These are phyloP conservation scores for Lochmaea capreae DNA, from an alignment of 2,888 invertebrate genomes.

Conservation along the genomic window DNA sequence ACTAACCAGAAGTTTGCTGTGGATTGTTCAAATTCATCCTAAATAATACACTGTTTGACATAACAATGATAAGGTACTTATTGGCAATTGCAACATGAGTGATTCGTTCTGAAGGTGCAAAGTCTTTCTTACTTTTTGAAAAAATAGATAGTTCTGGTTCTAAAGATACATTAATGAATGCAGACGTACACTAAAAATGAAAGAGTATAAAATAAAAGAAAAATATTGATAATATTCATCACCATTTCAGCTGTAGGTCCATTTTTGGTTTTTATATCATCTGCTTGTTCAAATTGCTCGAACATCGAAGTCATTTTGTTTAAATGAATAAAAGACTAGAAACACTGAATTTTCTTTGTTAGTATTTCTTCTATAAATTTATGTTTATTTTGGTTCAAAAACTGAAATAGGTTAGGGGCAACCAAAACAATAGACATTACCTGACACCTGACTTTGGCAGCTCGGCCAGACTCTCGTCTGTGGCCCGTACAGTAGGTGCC, in stretches of 20 bases:
- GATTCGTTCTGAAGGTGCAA: constrained; percentile 82
- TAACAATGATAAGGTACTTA: constrained; percentile 84
- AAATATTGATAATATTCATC: constrained; percentile 33
- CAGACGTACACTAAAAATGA: constrained; percentile 59
- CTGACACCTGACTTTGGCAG: too few species aligned
- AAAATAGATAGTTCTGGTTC: constrained; percentile 88
- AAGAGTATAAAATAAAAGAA: constrained; percentile 17
- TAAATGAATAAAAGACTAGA: not conserved
- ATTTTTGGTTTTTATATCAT: constrained; percentile 68
- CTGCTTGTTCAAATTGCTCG: constrained; percentile 87
- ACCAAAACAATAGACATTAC: too few species aligned
- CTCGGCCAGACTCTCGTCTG: too few species aligned
- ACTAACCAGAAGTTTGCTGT: constrained; percentile 80
- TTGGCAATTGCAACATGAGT: constrained; percentile 85
- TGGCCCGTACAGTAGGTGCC: too few species aligned
- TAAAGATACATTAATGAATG: constrained; percentile 71
- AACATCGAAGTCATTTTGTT: constrained; percentile 81
- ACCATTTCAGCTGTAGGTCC: constrained; percentile 67
- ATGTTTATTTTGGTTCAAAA: too few species aligned
- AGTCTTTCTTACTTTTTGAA: constrained; percentile 84
- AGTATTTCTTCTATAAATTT: too few species aligned
- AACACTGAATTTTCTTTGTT: too few species aligned
- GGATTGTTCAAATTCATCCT: constrained; percentile 85
- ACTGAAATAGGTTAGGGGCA: too few species aligned
- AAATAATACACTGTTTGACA: constrained; percentile 84